These are phyloP conservation scores for Mallotus villosus DNA, from an alignment of 2,797 vertebrate species.

Conservation along the genomic window DNA sequence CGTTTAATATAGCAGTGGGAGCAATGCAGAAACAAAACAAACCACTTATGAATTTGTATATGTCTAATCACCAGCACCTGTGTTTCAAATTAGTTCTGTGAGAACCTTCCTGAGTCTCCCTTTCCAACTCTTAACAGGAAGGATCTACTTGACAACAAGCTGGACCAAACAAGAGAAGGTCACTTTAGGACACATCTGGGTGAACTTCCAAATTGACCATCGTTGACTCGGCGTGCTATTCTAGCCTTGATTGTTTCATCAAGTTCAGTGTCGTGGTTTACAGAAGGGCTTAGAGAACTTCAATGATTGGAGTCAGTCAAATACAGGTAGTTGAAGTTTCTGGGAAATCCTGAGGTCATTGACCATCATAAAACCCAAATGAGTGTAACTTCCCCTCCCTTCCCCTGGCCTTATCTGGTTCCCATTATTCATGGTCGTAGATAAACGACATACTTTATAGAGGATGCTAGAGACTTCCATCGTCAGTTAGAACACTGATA, in stretches of 20 bases:
- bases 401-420: neutral
- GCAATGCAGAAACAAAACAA: neutral
- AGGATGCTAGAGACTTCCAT: neutral
- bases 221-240: slow-evolving; percentile 3
- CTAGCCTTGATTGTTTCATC: neutral
- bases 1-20: too few relatives aligned
- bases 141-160: slow-evolving; percentile 34
- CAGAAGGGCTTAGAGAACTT: neutral
- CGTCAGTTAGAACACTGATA: too few relatives aligned
- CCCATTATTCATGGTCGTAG: neutral
- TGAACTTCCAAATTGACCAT: neutral
- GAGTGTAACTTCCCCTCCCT: neutral
- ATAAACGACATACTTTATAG: neutral
- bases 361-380: neutral
- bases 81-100: slow-evolving; percentile 25
- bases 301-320: neutral
- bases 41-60: too few relatives aligned
- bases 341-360: neutral
- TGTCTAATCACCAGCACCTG: too few relatives aligned
- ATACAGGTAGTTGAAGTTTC: neutral
- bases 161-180: neutral
- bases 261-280: too few relatives aligned
- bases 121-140: slow-evolving; percentile 60
- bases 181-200: neutral
- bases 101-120: slow-evolving; percentile 40